Evolutionary conservation across 2,888 invertebrate species (phyloP), one percentile per base, ranked within the genome.

Genomic region (Lapara coniferarum): DNA sequence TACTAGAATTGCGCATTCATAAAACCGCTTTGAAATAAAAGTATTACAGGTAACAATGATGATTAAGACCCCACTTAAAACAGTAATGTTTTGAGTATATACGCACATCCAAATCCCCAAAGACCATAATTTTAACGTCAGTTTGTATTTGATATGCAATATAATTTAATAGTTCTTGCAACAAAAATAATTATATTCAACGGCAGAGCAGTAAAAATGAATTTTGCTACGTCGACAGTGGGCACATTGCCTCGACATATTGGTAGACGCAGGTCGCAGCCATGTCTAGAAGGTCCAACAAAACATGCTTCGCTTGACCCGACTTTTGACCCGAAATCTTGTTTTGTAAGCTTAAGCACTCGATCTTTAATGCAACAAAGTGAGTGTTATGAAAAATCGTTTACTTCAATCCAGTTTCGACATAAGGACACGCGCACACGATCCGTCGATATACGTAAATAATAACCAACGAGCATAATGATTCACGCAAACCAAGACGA

Each of bases 261-360:
- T 59, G 59, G 63, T 63, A 19, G 63, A 63, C 63, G 63, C 63
- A 63, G 63, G 63, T 63, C 63, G 49, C 63, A 63, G 63, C 63
- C 49, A 63, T 13, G 63, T 63, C 63, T 63, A 63, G 63, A 63
- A 63, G 63, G 63, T 63, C 63, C 63, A 46, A 63, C 63, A 63
- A 63, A 63, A 63, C 63, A 63, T 63, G 63, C 63, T 63, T 63
- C 63, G 63, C 63, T 63, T 63, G 63, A 63, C 63, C 63, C 49
- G 63, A 63, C 63, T 63, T 63, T 63, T 63, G 63, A 63, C 63
- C 63, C 63, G 63, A 63, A 63, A 63, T 46, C 63, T 63, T 63
- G 63, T 63, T 63, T 63, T 63, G 63, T 63, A 63, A 63, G 63
- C 63, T 63, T 63, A 63, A 63, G 63, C 63, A 49, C 19, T 63